phyloP scores from a whole-genome alignment of 2,888 invertebrate species.

The Cephus sareptanus region DNA sequence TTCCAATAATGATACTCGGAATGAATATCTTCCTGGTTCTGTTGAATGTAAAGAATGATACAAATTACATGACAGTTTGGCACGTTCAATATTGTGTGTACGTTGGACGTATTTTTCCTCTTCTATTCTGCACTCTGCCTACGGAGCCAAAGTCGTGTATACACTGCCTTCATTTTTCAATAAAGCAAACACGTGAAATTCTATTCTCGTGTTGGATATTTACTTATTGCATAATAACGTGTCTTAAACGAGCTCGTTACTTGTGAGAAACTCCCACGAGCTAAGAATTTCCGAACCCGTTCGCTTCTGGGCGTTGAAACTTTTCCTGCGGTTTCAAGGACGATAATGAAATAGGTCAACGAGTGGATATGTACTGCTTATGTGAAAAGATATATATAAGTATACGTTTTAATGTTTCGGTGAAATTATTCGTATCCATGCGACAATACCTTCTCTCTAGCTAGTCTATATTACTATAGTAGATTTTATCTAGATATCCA shows the following conservation, averaged over 20 bases:
- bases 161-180: not conserved
- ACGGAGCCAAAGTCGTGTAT: not conserved
- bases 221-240: not conserved
- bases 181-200: not conserved
- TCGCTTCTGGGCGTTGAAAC: conserved; percentile 42
- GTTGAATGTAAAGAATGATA: not conserved
- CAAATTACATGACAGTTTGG: not conserved
- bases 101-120: not conserved
- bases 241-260: not conserved
- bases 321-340: conserved; percentile 41
- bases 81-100: not conserved
- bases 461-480: not conserved
- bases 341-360: conserved; percentile 24
- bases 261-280: not conserved
- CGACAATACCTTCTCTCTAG: not conserved
- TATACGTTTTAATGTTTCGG: not conserved
- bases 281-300: conserved; percentile 37
- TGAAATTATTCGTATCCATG: not conserved
- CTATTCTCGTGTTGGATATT: not conserved
- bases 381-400: not conserved
- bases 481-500: not conserved
- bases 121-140: not conserved
- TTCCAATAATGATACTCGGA: not conserved
- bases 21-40: not conserved
- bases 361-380: not conserved